Conservation (phyloP, 2,797 vertebrate species). For the Hylomyscus alleni region DNA sequence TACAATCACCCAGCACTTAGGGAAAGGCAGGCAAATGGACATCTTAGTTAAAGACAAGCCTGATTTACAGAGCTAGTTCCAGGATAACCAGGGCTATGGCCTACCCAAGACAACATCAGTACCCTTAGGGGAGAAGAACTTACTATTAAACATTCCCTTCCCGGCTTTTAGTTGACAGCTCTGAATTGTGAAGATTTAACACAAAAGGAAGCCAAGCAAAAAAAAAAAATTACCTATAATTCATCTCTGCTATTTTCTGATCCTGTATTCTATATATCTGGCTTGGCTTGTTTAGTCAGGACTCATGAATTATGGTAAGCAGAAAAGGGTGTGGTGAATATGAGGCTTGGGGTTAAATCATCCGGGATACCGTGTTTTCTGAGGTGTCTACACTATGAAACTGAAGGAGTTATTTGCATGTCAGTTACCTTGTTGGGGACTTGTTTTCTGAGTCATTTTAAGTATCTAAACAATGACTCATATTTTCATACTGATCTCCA, state of each 20-base stretch:
- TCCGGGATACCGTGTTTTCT: not conserved
- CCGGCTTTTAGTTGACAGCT: not conserved
- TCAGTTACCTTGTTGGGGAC: not conserved
- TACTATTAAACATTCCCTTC: not conserved
- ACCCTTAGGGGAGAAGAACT: not conserved
- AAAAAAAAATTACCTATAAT: not conserved
- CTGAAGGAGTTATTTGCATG: not conserved
- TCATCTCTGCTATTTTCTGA: not conserved
- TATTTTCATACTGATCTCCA: not conserved
- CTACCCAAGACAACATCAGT: not conserved
- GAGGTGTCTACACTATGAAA: conserved; percentile 5
- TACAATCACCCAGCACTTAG: not conserved
- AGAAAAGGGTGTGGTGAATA: not conserved
- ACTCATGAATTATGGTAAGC: not conserved
- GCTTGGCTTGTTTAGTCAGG: not conserved
- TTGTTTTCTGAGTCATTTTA: conserved; percentile 6
- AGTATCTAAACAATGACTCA: conserved; percentile 1
- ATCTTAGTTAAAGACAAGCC: not conserved
- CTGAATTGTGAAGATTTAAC: not conserved
- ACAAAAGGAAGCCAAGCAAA: not conserved
- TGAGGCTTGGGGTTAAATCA: not conserved
- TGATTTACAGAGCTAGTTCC: not conserved
- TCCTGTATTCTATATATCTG: not conserved
- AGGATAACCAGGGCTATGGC: not conserved
- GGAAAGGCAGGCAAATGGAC: not conserved